Percentiles rank a stretch among this genome's conserved stretches.
phyloP scores from a whole-genome alignment of 2,113 vertebrate species.

The Ochotona princeps region DNA sequence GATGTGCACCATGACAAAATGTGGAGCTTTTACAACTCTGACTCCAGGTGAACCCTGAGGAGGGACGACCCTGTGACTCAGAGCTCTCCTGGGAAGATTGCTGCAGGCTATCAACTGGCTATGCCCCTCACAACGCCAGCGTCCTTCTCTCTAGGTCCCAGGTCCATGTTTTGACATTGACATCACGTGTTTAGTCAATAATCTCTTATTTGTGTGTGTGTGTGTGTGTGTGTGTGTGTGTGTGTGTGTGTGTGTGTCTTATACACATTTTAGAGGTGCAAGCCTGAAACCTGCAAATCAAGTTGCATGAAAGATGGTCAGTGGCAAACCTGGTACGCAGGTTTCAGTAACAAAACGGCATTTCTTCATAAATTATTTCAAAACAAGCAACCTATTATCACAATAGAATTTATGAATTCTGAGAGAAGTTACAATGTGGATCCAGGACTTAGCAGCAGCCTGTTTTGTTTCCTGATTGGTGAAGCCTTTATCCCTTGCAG shows the following conservation, averaged over 20 bases:
- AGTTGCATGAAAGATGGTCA: background rate
- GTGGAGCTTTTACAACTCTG: background rate
- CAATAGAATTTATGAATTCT: background rate
- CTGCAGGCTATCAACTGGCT: accelerated
- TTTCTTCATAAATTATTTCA: background rate
- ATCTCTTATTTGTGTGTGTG: background rate
- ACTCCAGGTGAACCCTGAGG: background rate
- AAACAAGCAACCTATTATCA: background rate
- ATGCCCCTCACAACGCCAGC: accelerated
- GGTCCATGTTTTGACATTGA: too few species aligned
- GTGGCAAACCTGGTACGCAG: background rate
- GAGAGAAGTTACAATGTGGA: background rate
- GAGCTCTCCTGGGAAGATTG: background rate
- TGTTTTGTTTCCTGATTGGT: background rate
- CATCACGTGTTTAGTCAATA: accelerated
- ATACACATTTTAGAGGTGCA: background rate
- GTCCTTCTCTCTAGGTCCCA: background rate
- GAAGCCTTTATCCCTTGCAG: background rate
- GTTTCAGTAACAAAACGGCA: background rate
- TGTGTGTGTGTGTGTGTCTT: too few species aligned
- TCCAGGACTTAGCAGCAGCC: background rate
- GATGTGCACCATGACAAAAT: background rate
- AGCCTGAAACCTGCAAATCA: background rate
- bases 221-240: too few species aligned
- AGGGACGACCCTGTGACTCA: background rate